Evolutionary conservation across 2,113 vertebrate genomes (phyloP).

Genomic region (Campylomormyrus numenius): DNA sequence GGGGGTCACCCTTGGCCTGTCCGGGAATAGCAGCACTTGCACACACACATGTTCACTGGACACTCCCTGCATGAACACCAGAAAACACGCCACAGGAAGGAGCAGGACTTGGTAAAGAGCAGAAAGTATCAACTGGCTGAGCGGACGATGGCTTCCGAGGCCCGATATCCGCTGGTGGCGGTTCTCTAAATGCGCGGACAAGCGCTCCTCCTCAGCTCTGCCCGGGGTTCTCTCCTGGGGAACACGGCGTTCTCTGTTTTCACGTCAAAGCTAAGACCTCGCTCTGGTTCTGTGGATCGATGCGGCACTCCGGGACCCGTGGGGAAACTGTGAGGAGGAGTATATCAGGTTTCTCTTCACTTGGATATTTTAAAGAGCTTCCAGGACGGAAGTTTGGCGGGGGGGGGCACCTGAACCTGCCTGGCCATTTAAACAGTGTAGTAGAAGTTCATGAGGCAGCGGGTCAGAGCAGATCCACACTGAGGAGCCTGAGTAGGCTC

Average conservation of each 20-base stretch:
- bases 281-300: conserved; percentile 3
- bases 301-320: conserved; percentile 1
- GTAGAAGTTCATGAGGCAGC: neutral
- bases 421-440: neutral
- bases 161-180: neutral
- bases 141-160: neutral
- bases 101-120: neutral
- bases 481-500: neutral
- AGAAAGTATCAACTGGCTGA: conserved; percentile 16
- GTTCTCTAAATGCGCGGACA: neutral
- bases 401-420: neutral
- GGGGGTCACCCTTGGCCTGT: neutral
- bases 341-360: neutral
- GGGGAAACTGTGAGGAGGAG: neutral
- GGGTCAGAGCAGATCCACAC: conserved; percentile 18
- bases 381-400: neutral
- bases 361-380: neutral
- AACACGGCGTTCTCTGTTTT: neutral
- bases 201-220: neutral
- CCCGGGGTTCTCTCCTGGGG: neutral
- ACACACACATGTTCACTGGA: neutral
- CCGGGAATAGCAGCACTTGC: neutral
- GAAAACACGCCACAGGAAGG: neutral
- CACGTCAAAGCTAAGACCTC: neutral
- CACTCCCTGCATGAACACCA: neutral